These are phyloP conservation scores for Platycnemis pennipes DNA, from an alignment of 2,888 invertebrate genomes.

Conservation along the genomic window DNA sequence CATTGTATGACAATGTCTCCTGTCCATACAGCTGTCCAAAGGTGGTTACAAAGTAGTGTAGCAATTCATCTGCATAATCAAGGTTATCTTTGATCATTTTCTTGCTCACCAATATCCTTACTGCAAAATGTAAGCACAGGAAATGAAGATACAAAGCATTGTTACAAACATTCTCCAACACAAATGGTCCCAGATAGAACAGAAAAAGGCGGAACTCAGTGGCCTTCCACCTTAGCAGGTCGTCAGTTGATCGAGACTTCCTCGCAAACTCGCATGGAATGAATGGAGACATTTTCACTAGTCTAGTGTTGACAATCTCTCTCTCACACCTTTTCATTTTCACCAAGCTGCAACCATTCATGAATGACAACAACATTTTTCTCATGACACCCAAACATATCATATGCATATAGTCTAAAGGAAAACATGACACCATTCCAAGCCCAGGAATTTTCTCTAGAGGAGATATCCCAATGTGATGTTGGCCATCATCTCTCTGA, in stretches of 20 bases:
- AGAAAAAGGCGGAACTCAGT: constrained; percentile 68
- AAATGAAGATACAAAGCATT: constrained; percentile 73
- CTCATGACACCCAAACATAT: background rate
- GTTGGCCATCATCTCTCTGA: constrained; percentile 59
- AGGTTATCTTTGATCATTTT: constrained; percentile 69
- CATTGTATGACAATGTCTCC: constrained; percentile 76
- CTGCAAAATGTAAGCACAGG: constrained; percentile 72
- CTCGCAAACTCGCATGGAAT: background rate
- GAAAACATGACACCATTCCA: background rate
- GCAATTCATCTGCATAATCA: constrained; percentile 72
- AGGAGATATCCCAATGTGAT: constrained; percentile 69
- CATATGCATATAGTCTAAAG: background rate
- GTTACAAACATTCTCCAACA: constrained; percentile 72
- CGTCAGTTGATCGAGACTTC: background rate
- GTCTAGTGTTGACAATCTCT: no score
- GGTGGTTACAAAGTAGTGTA: constrained; percentile 74
- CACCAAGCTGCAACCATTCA: no score
- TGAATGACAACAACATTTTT: background rate
- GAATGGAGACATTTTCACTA: background rate
- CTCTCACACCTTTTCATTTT: background rate
- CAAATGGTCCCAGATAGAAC: constrained; percentile 74
- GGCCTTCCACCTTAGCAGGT: background rate
- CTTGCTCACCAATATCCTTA: constrained; percentile 72
- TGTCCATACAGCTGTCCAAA: constrained; percentile 75
- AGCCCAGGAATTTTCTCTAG: background rate